Evolutionary conservation across 2,113 vertebrate species (phyloP), one percentile per base, ranked within the genome.

Genomic region (Eleginops maclovinus): DNA sequence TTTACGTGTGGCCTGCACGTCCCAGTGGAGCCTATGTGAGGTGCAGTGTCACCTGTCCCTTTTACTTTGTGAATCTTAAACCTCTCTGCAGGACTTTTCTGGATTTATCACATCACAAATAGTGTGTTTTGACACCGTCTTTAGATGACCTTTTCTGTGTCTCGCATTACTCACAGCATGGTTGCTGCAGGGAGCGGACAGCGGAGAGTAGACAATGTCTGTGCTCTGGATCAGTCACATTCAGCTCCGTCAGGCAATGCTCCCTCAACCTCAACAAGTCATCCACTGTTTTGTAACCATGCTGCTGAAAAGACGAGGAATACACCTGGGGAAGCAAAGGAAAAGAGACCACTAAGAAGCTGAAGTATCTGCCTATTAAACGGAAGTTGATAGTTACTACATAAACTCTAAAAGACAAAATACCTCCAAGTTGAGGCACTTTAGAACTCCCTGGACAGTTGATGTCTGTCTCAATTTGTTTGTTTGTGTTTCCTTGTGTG

Each of bases 221-320:
- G 77, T 97, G 96, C 86, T 97, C 96, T 43, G 96, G 95, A 55
- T 97, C 93, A 1, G 90, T 94, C 90, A 98, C 94, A 65, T 97
- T 96, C 87, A 99, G 92, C 93, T 97, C 96, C 15, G 94, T 91
- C 61, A 98, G 93, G 73, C 98, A 95, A 76, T 93, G 93, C 46
- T 98, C 97, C 63, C 93, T 95, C 83, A 98, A 93, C 75, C 95
- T 91, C 75, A 95, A 95, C 87, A 98, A 92, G 89, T 98, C 97
- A 7, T 97, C 96, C 24, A 96, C 90, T 4, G 91, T 96, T 92
- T 98, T 95, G 79, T 97, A 97, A 55, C 97, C 96, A 13, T 96
- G 96, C 75, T 96, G 92, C 83, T 96, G 91, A 60, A 98, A 88
- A 4, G 95, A 94, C 15, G 95, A 95, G 56, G 87, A 81, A 14